These are phyloP conservation scores for Carlito syrichta DNA, from an alignment of 2,113 vertebrate species.

Conservation along the genomic window DNA sequence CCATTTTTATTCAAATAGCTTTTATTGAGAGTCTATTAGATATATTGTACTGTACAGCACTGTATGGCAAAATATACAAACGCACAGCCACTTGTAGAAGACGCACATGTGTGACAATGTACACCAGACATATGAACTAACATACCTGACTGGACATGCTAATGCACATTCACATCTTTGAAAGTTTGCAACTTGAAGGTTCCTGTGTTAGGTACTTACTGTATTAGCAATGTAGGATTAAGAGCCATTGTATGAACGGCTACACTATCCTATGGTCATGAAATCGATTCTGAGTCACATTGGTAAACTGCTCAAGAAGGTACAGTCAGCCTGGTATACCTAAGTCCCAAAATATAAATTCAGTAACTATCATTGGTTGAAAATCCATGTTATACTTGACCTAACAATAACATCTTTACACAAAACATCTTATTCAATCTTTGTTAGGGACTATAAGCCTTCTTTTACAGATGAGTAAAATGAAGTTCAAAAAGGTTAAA, in stretches of 20 bases:
- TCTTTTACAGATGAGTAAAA: neutral
- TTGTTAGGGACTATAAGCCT: neutral
- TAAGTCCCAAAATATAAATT: neutral
- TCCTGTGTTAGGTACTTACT: no score
- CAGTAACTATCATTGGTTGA: neutral
- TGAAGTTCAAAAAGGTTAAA: neutral
- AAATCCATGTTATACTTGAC: neutral
- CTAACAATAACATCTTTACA: neutral
- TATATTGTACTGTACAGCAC: neutral
- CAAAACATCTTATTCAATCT: neutral
- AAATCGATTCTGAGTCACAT: neutral
- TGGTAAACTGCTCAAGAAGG: neutral
- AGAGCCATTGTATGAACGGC: neutral
- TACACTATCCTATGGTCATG: neutral
- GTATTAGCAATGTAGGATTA: neutral
- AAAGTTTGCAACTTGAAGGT: no score
- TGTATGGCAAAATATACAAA: no score
- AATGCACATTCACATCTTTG: no score
- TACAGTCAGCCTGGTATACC: neutral
- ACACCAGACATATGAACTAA: no score
- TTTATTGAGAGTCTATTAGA: conserved; percentile 2
- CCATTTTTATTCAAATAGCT: conserved; percentile 17
- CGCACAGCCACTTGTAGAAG: no score
- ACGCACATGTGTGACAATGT: no score
- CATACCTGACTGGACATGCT: no score